A percentile compares a stretch with the other conserved stretches of the same genome.
Evolutionary conservation across 2,888 invertebrate species (phyloP).

Genomic region (Branchipolynoe longqiensis): DNA sequence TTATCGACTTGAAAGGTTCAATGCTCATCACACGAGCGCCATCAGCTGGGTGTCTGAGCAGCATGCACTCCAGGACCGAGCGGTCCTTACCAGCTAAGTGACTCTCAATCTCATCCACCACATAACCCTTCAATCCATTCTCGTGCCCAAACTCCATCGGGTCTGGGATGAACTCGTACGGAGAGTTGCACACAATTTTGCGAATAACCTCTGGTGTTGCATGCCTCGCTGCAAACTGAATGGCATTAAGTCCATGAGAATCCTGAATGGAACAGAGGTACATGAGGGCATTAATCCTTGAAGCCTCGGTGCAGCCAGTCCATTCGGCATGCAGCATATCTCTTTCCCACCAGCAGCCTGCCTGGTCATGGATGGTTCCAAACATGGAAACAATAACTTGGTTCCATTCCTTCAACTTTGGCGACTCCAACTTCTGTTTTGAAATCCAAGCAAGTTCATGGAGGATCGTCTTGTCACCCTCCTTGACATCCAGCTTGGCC

Average conservation of each 20-base stretch:
- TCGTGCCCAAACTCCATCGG: constrained; percentile 39
- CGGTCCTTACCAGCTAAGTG: neutral
- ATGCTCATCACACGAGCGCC: constrained; percentile 31
- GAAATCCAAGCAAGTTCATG: constrained; percentile 50
- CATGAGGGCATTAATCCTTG: constrained; percentile 39
- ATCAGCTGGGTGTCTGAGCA: constrained; percentile 35
- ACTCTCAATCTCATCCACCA: constrained; percentile 53
- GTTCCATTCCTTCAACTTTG: constrained; percentile 37
- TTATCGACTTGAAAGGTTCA: constrained; percentile 53
- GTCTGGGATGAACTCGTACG: constrained; percentile 49
- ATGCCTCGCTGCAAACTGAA: constrained; percentile 36
- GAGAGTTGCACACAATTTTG: constrained; percentile 36
- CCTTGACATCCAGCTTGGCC: constrained; percentile 33
- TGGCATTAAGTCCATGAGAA: neutral
- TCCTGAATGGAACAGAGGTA: constrained; percentile 42
- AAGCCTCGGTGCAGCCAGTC: constrained; percentile 44
- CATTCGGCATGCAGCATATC: constrained; percentile 23
- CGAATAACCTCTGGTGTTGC: constrained; percentile 41
- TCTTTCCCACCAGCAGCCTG: constrained; percentile 52
- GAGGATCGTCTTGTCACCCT: constrained; percentile 37
- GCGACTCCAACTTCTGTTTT: constrained; percentile 2
- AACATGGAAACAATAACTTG: constrained; percentile 34
- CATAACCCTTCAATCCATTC: constrained; percentile 44
- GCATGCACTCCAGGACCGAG: constrained; percentile 45
- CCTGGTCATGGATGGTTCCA: neutral